phyloP scores from a whole-genome alignment of 2,888 invertebrate genomes.

The Andrena bucephala region DNA sequence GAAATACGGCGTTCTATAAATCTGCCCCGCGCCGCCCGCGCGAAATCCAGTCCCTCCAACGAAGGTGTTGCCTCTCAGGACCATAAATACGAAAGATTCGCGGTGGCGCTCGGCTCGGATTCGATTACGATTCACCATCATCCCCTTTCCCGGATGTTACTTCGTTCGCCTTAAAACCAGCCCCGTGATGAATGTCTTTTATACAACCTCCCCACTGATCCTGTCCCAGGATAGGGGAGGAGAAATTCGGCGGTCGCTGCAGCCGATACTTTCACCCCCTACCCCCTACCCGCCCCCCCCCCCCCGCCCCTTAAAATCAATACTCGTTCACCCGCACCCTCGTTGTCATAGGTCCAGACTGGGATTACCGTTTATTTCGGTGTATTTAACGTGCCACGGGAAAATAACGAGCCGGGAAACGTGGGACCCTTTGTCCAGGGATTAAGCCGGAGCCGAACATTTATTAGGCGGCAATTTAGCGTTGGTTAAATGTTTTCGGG shows the following conservation, averaged over 20 bases:
- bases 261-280: constrained; percentile 6
- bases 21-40: not conserved
- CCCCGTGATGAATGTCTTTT: constrained; percentile 49
- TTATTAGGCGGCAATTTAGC: constrained; percentile 51
- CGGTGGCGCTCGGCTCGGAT: constrained; percentile 7
- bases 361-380: constrained; percentile 65
- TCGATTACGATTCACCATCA: constrained; percentile 24
- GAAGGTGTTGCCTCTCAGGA: not conserved
- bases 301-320: constrained; percentile 63
- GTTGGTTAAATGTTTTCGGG: constrained; percentile 48
- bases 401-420: constrained; percentile 36
- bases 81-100: constrained; percentile 30
- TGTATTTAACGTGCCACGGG: constrained; percentile 46
- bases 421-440: constrained; percentile 34
- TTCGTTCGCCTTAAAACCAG: constrained; percentile 22
- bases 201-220: constrained; percentile 10
- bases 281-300: too few relatives aligned
- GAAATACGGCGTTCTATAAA: constrained; percentile 25
- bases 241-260: constrained; percentile 48
- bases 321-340: constrained; percentile 54
- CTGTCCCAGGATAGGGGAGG: constrained; percentile 13
- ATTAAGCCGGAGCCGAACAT: constrained; percentile 46
- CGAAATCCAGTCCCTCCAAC: not conserved
- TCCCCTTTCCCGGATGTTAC: not conserved
- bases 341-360: constrained; percentile 70